Percentiles rank a stretch among this genome's conserved stretches.
phyloP scores from a whole-genome alignment of 2,888 invertebrate genomes.

The Saturnia pavonia region DNA sequence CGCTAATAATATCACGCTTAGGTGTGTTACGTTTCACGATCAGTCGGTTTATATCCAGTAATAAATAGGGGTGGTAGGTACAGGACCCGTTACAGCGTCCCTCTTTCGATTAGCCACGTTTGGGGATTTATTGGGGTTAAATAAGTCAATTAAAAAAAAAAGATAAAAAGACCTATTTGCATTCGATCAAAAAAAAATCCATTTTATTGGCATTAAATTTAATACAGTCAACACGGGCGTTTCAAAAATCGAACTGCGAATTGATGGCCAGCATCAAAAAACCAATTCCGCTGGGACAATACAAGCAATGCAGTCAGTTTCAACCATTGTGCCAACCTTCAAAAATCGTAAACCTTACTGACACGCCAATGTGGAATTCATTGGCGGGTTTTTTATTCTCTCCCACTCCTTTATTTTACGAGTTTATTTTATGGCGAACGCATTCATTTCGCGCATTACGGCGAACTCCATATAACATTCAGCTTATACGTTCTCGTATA shows the following conservation, averaged over 20 bases:
- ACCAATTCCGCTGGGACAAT: constrained; percentile 58
- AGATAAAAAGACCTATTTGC: background rate
- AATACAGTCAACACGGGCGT: constrained; percentile 24
- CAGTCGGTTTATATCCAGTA: no score
- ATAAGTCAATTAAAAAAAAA: background rate
- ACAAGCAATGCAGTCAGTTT: constrained; percentile 34
- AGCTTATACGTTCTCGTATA: background rate
- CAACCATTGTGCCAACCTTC: constrained; percentile 26
- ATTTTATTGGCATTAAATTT: constrained; percentile 12
- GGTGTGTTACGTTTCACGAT: no score
- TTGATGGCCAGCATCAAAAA: constrained; percentile 54
- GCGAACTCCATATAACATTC: background rate
- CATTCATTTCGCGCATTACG: constrained; percentile 5
- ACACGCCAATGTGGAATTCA: constrained; percentile 22
- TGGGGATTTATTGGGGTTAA: no score
- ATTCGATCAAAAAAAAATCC: background rate
- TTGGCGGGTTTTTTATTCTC: constrained; percentile 13
- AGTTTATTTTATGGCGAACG: constrained; percentile 1
- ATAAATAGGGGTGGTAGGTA: no score
- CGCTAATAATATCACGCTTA: no score
- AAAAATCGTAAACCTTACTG: constrained; percentile 35
- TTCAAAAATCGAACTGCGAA: constrained; percentile 43
- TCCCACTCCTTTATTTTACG: constrained; percentile 1
- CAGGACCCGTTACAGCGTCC: no score
- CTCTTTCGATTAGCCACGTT: no score